Conservation (phyloP, 2,113 vertebrate species). For the Irena cyanogastra region DNA sequence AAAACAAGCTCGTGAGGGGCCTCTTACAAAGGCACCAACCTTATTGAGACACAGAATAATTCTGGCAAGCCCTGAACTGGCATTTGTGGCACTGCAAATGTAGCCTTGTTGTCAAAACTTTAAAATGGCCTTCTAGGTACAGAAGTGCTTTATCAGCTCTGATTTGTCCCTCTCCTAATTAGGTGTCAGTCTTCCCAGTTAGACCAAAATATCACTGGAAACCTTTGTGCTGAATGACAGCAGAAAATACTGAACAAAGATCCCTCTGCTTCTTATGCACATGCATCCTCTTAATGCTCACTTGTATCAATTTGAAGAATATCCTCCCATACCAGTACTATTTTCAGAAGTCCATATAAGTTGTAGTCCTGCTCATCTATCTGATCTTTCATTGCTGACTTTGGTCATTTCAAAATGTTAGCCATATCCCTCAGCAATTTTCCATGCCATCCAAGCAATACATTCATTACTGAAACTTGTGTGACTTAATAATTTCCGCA, state of each 20-base stretch:
- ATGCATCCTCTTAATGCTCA: neutral
- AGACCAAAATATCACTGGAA: neutral
- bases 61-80: neutral
- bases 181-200: neutral
- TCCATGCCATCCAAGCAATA: neutral
- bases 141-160: neutral
- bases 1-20: neutral
- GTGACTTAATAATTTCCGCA: constrained; percentile 32
- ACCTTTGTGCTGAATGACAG: neutral
- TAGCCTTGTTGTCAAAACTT: neutral
- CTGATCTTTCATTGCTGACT: neutral
- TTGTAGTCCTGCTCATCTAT: neutral
- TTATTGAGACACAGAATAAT: neutral
- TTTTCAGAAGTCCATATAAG: neutral
- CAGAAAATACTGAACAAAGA: neutral
- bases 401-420: no score
- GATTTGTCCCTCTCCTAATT: neutral
- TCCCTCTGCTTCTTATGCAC: neutral
- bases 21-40: neutral
- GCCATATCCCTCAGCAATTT: neutral
- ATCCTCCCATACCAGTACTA: neutral
- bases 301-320: neutral
- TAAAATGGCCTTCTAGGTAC: neutral
- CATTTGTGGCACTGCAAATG: neutral
- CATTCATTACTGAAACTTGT: neutral